These are phyloP conservation scores for fruit fly (Drosophila melanogaster) DNA, from an alignment of 1,140 invertebrate genomes.

Conservation along the genomic window Release_6_plus_ISO1_MT NT_037436.4:13684001-13684500, in stretches of 20 bases:
- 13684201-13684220: slow-evolving; percentile 23
- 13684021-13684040: slow-evolving; percentile 74
- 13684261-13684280: slow-evolving; percentile 69
- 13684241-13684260: slow-evolving; percentile 52
- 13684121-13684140: slow-evolving; percentile 72
- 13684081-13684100: slow-evolving; percentile 47
- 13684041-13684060: slow-evolving; percentile 45
- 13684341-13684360: slow-evolving; percentile 81
- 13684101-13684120: slow-evolving; percentile 29
- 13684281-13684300: slow-evolving; percentile 1
- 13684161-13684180: slow-evolving; percentile 24
- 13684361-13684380: slow-evolving; percentile 16
- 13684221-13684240: slow-evolving; percentile 38
- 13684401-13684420: slow-evolving; percentile 70
- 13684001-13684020: slow-evolving; percentile 49
- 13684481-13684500: slow-evolving; percentile 17
- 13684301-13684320: slow-evolving; percentile 47
- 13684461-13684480: slow-evolving; percentile 28
- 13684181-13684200: neutral
- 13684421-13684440: slow-evolving; percentile 69
- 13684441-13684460: slow-evolving; percentile 77
- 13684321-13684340: slow-evolving; percentile 75
- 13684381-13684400: slow-evolving; percentile 26
- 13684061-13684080: slow-evolving; percentile 11
- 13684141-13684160: slow-evolving; percentile 73